Evolutionary conservation across 2,113 vertebrate species (phyloP), one percentile per base, ranked within the genome.

Genomic region (Plestiodon gilberti): DNA sequence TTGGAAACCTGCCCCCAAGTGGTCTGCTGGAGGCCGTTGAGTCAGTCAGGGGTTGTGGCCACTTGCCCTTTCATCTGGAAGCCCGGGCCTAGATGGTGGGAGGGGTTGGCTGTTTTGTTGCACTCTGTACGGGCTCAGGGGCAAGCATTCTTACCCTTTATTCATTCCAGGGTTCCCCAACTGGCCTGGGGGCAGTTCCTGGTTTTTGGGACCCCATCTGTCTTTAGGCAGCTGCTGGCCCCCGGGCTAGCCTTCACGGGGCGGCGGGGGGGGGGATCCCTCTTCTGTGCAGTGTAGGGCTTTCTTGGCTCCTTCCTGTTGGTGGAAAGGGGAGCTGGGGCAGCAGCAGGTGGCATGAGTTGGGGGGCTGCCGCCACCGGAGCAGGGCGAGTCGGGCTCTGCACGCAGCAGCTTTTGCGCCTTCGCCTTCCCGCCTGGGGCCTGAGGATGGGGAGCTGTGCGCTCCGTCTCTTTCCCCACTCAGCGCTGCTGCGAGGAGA

Each of bases 41-140:
- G n/a, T n/a, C n/a, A n/a, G n/a, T n/a, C n/a, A n/a, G n/a, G n/a
- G n/a, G n/a, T n/a, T n/a, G n/a, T n/a, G n/a, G n/a, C n/a, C n/a
- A n/a, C n/a, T n/a, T n/a, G n/a, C n/a, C n/a, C n/a, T n/a, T n/a
- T n/a, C n/a, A n/a, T n/a, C n/a, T n/a, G n/a, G n/a, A n/a, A n/a
- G n/a, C n/a, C n/a, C n/a, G n/a, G n/a, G 92, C 93, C 94, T 85
- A 88, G 78, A 35, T 83, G 90, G 79, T n/a, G 67, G 71, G 83
- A 62, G 35, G 1, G 84, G 15, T 38, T 71, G 65, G 11, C 10
- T 67, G 65, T 67, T 9, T 3, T 67, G 65, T 15, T 6, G 67
- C 22, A 25, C 43, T 75, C 40, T 75, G 73, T 25, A 48, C 43
- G 1, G 23, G 43, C 73, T 75, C 73, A 75, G 73, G 22, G 73